A percentile compares a stretch with the other conserved stretches of the same genome.
These are phyloP conservation scores for Rhorus exstirpatorius DNA, from an alignment of 2,888 invertebrate genomes.

Conservation along the genomic window DNA sequence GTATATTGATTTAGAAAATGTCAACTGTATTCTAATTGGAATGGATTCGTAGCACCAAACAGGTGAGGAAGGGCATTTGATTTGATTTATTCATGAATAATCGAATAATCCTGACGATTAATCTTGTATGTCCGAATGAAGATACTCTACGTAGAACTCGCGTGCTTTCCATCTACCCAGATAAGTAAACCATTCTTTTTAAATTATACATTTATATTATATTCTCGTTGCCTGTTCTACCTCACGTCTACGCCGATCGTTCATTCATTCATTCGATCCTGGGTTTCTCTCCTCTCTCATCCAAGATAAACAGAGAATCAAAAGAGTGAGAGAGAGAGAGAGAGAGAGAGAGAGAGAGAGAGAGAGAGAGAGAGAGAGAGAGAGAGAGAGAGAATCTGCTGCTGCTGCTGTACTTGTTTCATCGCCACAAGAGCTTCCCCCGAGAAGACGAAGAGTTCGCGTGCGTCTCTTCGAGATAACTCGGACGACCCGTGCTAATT, in stretches of 20 bases:
- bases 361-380: slow-evolving; percentile 7
- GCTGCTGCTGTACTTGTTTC: slow-evolving; percentile 45
- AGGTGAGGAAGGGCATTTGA: too few relatives aligned
- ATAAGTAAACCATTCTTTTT: too few relatives aligned
- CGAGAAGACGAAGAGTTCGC: slow-evolving; percentile 65
- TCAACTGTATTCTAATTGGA: too few relatives aligned
- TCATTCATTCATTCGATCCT: slow-evolving; percentile 61
- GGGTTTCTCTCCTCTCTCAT: slow-evolving; percentile 40
- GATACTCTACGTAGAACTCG: too few relatives aligned
- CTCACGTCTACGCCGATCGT: slow-evolving; percentile 53
- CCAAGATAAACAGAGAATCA: slow-evolving; percentile 55
- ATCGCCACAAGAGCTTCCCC: slow-evolving; percentile 55
- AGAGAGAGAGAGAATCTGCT: slow-evolving; percentile 7
- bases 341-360: slow-evolving; percentile 25
- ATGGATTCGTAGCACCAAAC: too few relatives aligned
- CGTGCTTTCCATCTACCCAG: too few relatives aligned
- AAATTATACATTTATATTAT: neutral
- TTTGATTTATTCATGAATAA: too few relatives aligned
- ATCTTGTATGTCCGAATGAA: too few relatives aligned
- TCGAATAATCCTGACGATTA: too few relatives aligned
- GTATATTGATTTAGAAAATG: too few relatives aligned
- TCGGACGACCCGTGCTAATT: slow-evolving; percentile 79
- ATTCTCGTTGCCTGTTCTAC: slow-evolving; percentile 31
- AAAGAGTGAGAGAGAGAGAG: slow-evolving; percentile 20
- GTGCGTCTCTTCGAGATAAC: slow-evolving; percentile 78